Base-by-base conservation (phyloP, 2,888 invertebrate species). In the Euzophera pinguis region DNA sequence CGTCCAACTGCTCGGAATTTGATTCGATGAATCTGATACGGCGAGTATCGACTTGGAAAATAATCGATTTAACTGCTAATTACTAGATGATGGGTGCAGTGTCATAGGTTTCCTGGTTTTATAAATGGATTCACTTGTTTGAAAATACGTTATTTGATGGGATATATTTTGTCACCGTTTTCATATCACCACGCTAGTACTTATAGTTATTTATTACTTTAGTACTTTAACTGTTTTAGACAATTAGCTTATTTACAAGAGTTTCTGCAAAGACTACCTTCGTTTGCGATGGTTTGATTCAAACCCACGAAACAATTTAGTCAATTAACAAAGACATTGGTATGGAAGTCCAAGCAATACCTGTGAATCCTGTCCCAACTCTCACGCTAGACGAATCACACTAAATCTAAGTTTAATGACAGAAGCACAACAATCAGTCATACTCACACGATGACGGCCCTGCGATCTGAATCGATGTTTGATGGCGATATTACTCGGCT, bases 21-120 rank as follows among this genome's bases (percentile, higher is more conserved):
- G 45, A 45, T 45, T 45, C 43, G 29, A 7, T 45, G 45, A 45
- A 32, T 45, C 16, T 8, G 45, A 45, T 45, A 45, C 14, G 14
- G 32, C 32, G 32, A 16, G 45, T 45, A 32, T 45, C 45, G 41
- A 17, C 41, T 32, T 16, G 16, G 32, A 14, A 45, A 45, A 32
- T 32, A 45, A 45, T 32, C 45, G 32, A 45, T 32, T 45, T 45
- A 45, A 14, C 32, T 10, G 32, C 14, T 32, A 14, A 45, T 9
- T 43, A 27, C 13, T 13, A 16, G 9, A 10, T 8, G 13, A 2
- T 32, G 9, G 27, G 29, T 38, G 41, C 17, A 2, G 32, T 32
- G 7, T 32, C 32, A 32, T 6, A 32, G 32, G 32, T 1, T 10
- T 32, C 10, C 32, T 7, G 7, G 8, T 32, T 7, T 32, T 22